Evolutionary conservation across 2,888 invertebrate genomes (phyloP).

Genomic region (Trichacis sp.): DNA sequence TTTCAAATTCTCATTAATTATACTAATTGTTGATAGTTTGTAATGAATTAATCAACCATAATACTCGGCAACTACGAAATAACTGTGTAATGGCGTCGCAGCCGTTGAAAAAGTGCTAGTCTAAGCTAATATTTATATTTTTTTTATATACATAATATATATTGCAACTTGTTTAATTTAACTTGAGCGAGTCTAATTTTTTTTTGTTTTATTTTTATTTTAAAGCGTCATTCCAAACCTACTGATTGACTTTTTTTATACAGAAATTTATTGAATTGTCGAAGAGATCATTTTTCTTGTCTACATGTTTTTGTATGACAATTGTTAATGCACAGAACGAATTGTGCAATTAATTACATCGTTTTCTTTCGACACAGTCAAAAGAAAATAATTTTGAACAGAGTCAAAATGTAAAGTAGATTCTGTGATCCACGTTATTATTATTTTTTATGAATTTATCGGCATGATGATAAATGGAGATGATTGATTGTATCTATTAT

Average conservation of each 20-base stretch:
- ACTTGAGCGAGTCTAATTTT: slow-evolving; percentile 41
- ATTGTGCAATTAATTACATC: not conserved
- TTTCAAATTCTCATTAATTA: slow-evolving; percentile 44
- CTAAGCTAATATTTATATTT: slow-evolving; percentile 67
- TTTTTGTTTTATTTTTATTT: slow-evolving; percentile 22
- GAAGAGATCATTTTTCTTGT: not conserved
- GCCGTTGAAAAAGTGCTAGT: slow-evolving; percentile 65
- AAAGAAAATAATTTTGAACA: not conserved
- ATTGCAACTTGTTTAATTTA: slow-evolving; percentile 53
- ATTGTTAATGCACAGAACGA: not conserved
- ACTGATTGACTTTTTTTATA: not conserved
- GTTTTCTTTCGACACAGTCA: not conserved
- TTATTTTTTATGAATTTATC: no score
- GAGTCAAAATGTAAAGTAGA: not conserved
- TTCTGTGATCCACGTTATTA: no score
- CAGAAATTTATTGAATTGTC: not conserved
- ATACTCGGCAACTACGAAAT: slow-evolving; percentile 62
- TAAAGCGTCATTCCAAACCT: slow-evolving; percentile 4
- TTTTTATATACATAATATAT: slow-evolving; percentile 50
- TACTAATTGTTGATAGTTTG: slow-evolving; percentile 56
- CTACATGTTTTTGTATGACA: not conserved
- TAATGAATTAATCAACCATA: slow-evolving; percentile 54
- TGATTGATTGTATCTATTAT: no score
- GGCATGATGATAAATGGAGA: no score
- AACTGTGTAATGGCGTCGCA: slow-evolving; percentile 56